A percentile compares a stretch with the other conserved stretches of the same genome.
These are phyloP conservation scores for Darevskia nairensis DNA, from an alignment of 2,797 vertebrate species.

Conservation along the genomic window DNA sequence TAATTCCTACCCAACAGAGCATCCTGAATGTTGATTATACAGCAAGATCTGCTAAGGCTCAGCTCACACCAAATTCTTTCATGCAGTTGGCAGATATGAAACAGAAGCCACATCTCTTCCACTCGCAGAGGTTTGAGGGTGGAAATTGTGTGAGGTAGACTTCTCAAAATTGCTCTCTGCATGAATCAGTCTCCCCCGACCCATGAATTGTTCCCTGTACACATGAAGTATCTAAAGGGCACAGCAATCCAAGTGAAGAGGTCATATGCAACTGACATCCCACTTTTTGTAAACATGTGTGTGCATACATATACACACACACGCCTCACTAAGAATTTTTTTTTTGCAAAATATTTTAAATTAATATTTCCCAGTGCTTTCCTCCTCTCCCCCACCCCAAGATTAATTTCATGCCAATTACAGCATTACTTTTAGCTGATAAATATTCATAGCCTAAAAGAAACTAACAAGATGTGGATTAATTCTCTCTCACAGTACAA, in stretches of 20 bases:
- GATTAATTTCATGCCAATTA: conserved; percentile 78
- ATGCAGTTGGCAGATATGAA: background rate
- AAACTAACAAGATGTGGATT: conserved; percentile 73
- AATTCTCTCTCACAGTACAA: conserved; percentile 70
- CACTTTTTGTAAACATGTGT: background rate
- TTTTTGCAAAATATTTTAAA: conserved; percentile 67
- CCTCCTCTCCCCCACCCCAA: conserved; percentile 34
- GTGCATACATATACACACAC: too few relatives aligned
- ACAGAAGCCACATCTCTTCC: background rate
- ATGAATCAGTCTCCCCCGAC: background rate
- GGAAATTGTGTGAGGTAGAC: background rate
- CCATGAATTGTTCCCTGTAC: background rate
- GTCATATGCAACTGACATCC: conserved; percentile 31
- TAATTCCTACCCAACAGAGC: background rate
- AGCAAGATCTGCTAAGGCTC: background rate
- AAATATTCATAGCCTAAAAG: conserved; percentile 77
- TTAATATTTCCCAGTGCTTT: conserved; percentile 63
- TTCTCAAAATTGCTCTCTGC: background rate
- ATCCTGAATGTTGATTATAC: background rate
- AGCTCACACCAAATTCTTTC: background rate
- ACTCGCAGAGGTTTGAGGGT: background rate
- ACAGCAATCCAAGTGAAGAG: background rate
- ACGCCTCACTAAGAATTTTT: conserved; percentile 49
- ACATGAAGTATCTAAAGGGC: background rate
- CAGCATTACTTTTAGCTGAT: conserved; percentile 73